Base-by-base conservation (phyloP, 1,140 invertebrate genomes). In the Dendroctonus ponderosae region DNA sequence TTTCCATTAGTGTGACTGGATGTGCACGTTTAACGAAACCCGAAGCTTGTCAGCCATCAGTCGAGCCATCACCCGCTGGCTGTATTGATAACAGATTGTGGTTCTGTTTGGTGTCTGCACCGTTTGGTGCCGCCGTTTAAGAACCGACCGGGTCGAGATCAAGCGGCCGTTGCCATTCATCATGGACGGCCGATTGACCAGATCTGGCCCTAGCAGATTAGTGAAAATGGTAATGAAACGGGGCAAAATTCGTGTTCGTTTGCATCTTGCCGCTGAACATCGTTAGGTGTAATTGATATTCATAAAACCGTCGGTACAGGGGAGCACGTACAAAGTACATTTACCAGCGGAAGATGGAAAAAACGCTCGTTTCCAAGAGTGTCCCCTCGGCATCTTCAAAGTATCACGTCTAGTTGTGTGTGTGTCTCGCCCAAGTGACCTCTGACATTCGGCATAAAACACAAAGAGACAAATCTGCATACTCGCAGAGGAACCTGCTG, bases 381-480 rank as follows among this genome's bases (percentile, higher is more conserved):
- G 66, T 67, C 66, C 61, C 65, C 66, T 63, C 66, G 66, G 66
- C 66, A 63, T 68, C 60, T 49, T 68, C 66, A 68, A 68, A 68
- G 66, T 51, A 51, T 63, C 66, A 68, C 66, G 66, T 68, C 59
- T 57, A 62, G 44, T 9, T 56, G 53, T 56, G 64, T 66, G 64
- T 59, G 65, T 63, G 61, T 68, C 66, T 61, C 66, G 61, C 61
- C 66, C 66, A 63, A 68, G 46, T 68, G 66, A 68, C 66, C 60
- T 63, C n/a, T 68, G 66, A 68, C 61, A 57, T 51, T 51, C 66
- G 61, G 62, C 48, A 56, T 59, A 53, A 59, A 56, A 59, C 62
- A 58, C 62, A 68, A 63, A 68, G 62, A 68, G 67, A 64, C 62
- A 59, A 64, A 68, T 68, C 67, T 68, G 67, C 67, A 68, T 68